Base-by-base conservation (phyloP, 2,888 invertebrate species). In the Cecidostiba fungosa region DNA sequence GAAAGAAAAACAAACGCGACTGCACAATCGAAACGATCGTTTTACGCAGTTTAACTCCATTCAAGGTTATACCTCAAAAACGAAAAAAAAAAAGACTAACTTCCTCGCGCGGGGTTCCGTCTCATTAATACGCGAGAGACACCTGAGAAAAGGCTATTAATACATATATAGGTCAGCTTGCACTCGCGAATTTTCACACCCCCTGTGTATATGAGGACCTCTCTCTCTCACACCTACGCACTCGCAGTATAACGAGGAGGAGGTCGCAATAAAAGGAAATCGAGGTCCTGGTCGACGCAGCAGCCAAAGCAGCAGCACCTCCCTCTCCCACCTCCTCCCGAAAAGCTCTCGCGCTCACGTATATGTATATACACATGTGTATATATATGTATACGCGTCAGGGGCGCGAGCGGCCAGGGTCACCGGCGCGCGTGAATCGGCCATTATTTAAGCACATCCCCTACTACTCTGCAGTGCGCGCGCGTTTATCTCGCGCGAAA, bases 391-490 rank as follows among this genome's bases (percentile, higher is more conserved):
- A 59, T 59, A 59, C n/a, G 66, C 66, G 43, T 43, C 73, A 43
- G 73, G 47, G 26, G 73, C 73, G 73, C 73, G 47, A 43, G 73
- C 73, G 43, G 73, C 73, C 73, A 73, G 47, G 73, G 47, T 73
- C 73, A 73, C 50, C 66, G 26, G 66, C 29, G 66, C 66, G 14
- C 66, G 66, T 66, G 66, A 66, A 66, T 66, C 66, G 66, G 14
- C 66, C 66, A 66, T 66, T 66, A 66, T 29, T 66, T 66, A 66
- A 29, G 50, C 54, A 76, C 36, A 32, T 23, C 43, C 47, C 43
- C 26, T 29, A 69, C 43, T 47, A 72, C 43, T 23, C 73, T 47
- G 10, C 47, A 14, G 23, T 12, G 29, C 0, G 66, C 62, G 29
- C 29, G 29, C 66, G 66, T 66, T 66, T 26, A 66, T 66, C 29